A percentile compares a stretch with the other conserved stretches of the same genome.
phyloP scores from a whole-genome alignment of 2,888 invertebrate genomes.

The Cantharis rustica region DNA sequence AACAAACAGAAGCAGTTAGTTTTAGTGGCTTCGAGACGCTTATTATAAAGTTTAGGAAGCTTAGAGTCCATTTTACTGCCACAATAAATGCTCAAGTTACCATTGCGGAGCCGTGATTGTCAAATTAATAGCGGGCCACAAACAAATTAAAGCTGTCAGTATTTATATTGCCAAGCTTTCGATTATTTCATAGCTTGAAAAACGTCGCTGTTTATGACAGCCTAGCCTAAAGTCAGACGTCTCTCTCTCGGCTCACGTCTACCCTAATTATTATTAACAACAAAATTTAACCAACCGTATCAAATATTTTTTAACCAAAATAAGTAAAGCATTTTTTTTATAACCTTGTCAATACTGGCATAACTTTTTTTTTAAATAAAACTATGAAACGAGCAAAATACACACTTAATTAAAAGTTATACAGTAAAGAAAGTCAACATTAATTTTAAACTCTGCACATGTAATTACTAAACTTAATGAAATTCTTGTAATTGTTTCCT shows the following conservation, averaged over 20 bases:
- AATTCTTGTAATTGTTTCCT: background rate
- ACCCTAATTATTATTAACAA: background rate
- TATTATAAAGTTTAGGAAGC: slow-evolving; percentile 49
- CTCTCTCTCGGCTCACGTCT: background rate
- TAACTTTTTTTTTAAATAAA: background rate
- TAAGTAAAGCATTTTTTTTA: background rate
- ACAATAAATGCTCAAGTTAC: slow-evolving; percentile 46
- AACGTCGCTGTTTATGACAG: slow-evolving; percentile 34
- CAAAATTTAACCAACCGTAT: background rate
- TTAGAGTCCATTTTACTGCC: slow-evolving; percentile 47
- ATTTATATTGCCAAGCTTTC: slow-evolving; percentile 31
- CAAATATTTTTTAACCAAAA: background rate
- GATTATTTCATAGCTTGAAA: slow-evolving; percentile 27
- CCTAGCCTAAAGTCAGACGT: slow-evolving; percentile 7
- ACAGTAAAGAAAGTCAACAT: background rate
- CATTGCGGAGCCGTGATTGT: slow-evolving; percentile 39
- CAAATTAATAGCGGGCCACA: slow-evolving; percentile 45
- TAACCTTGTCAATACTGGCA: background rate
- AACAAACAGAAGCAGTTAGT: slow-evolving; percentile 33
- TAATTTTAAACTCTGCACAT: background rate
- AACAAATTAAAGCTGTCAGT: slow-evolving; percentile 44
- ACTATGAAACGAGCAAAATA: background rate
- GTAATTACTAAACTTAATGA: background rate
- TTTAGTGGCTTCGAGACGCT: slow-evolving; percentile 40
- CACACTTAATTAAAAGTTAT: background rate